Evolutionary conservation across 2,888 invertebrate genomes (phyloP), one percentile per base, ranked within the genome.

Genomic region (Sesia bembeciformis): DNA sequence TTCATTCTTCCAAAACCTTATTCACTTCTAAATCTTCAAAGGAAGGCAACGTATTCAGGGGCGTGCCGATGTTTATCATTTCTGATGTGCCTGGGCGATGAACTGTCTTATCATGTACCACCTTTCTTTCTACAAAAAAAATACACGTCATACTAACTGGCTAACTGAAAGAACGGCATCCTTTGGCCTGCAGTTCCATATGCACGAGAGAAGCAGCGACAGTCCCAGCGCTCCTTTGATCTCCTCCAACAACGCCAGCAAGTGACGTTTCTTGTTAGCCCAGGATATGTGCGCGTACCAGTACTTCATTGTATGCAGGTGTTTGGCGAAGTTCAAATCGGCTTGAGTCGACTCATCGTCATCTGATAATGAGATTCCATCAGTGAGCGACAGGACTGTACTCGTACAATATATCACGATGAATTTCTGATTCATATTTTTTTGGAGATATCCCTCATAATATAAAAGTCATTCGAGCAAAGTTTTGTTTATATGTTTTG

Each of bases 161-260:
- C 63, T 67, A 39, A 68, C 61, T 49, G 87, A 87, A 39, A 77
- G 55, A 0, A 87, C 73, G 6, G 85, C 76, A 60, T 88, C 88
- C 58, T 87, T 88, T 1, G 80, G 78, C 0, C 79, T 72, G 57
- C 82, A 83, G 56, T 80, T 86, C 88, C 88, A 88, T 53, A 85
- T 73, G 2, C 81, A 79, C 55, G 86, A 87, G n/a, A 88, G 66
- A 0, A 88, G 60, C n/a, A 83, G 58, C 0, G 85, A 84, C 0
- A 88, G 59, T 0, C 84, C 61, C 81, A 82, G 84, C 0, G 75
- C 76, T 53, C 81, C 83, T 1, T 65, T 63, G 0, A 85, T 67
- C 8, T 82, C 79, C 38, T 76, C 67, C 40, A 88, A 53, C 8
- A 88, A 62, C 3, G 75, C 72, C 3, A 84, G 52, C 2, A 84